Base-by-base conservation (phyloP, 2,113 vertebrate species). In the Syngnathus floridae region DNA sequence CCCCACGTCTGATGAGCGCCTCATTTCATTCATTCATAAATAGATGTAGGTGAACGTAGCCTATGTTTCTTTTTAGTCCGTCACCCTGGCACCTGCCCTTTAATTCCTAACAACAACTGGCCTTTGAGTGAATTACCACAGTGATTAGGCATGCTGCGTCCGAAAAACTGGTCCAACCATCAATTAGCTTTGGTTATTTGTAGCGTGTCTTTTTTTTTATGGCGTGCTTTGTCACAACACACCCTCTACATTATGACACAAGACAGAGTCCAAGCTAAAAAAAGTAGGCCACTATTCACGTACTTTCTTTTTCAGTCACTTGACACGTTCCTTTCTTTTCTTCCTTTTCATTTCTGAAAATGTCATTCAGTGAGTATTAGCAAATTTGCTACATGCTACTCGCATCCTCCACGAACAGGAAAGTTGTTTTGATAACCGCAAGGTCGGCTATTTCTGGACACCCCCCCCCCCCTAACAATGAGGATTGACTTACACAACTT, bases 401-500 rank as follows among this genome's bases (percentile, higher is more conserved):
- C 5, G 22, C 26, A 22, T 68, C 46, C 7, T 60, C 36, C n/a
- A 11, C 58, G 9, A 22, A 21, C 17, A 4, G 17, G 17, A 41
- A 61, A 72, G 62, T 70, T 87, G 87, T 89, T 88, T 84, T 82
- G 85, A 87, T 87, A 88, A 87, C 84, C 69, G 68, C 78, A 84
- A 87, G 87, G 87, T 87, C 88, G 68, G 80, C 84, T 87, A 90
- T 89, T 89, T 84, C 73, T 69, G 76, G 87, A 80, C 70, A 51
- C 19, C 36, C 77, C 74, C 85, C 80, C n/a, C 8, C 12, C 17
- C 78, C 11, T 6, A 41, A 12, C 9, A 9, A 41, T 9, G 68
- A 82, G 82, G 84, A 88, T 82, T 85, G 77, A 74, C 82, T 89
- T 89, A 88, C 88, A 85, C 84, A 82, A 85, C 84, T 85, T 74